phyloP scores from a whole-genome alignment of 1,140 invertebrate genomes.

The Zaprionus taronus region DNA sequence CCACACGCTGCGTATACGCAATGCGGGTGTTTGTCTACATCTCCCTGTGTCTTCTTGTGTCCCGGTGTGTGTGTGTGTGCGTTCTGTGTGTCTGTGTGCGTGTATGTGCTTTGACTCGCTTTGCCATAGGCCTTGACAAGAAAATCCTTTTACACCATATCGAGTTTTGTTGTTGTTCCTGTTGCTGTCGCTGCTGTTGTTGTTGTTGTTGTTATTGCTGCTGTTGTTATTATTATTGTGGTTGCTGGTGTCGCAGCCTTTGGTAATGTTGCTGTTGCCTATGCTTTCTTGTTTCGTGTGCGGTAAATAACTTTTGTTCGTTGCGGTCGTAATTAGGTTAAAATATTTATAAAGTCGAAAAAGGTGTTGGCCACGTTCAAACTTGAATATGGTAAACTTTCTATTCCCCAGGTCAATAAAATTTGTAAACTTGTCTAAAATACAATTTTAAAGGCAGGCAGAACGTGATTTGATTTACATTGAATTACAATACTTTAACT shows the following conservation, averaged over 20 bases:
- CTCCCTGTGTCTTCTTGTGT: neutral
- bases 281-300: constrained; percentile 22
- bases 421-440: neutral
- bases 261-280: constrained; percentile 26
- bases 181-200: constrained; percentile 23
- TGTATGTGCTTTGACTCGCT: constrained; percentile 56
- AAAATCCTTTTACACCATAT: constrained; percentile 77
- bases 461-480: neutral
- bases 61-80: constrained; percentile 8
- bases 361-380: constrained; percentile 14
- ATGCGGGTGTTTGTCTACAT: constrained; percentile 16
- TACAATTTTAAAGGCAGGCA: neutral
- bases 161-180: constrained; percentile 60
- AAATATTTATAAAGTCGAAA: constrained; percentile 57
- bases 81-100: constrained; percentile 31
- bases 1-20: constrained; percentile 35
- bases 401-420: constrained; percentile 14
- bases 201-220: constrained; percentile 26
- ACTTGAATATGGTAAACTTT: constrained; percentile 13
- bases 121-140: constrained; percentile 63
- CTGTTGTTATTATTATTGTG: constrained; percentile 30
- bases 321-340: constrained; percentile 58
- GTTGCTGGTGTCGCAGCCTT: constrained; percentile 24
- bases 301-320: constrained; percentile 48
- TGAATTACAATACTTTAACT: too few species aligned